Conservation (phyloP, 2,113 vertebrate species). For the Erythrocercus mccallii region DNA sequence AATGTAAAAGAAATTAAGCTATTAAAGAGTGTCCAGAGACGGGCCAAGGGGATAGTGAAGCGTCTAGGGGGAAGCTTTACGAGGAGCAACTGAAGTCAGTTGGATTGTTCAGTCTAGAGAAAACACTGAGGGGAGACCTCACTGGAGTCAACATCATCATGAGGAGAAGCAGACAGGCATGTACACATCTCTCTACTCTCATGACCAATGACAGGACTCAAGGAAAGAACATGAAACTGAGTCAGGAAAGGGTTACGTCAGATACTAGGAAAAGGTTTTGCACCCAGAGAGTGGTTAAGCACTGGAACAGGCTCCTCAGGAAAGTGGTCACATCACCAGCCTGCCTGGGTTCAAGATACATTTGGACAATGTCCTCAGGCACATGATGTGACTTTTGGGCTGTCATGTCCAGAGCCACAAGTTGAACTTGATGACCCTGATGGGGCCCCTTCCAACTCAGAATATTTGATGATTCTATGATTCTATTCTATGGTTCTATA, state of each 20-base stretch:
- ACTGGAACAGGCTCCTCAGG: not conserved
- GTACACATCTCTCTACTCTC: not conserved
- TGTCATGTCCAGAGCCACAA: too few relatives aligned
- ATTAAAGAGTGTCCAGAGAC: not conserved
- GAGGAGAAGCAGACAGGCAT: not conserved
- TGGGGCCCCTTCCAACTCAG: not conserved
- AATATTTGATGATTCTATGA: not conserved
- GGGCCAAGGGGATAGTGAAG: not conserved
- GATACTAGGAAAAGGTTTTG: not conserved
- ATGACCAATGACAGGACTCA: not conserved
- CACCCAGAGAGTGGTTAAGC: not conserved
- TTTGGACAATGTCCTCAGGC: not conserved
- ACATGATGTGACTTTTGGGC: too few relatives aligned
- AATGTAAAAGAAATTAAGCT: too few relatives aligned
- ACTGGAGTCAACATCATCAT: not conserved
- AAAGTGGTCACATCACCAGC: not conserved
- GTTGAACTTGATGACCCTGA: not conserved
- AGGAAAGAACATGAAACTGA: not conserved
- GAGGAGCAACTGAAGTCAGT: not conserved
- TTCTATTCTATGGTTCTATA: not conserved
- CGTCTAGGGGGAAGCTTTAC: not conserved
- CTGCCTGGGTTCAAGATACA: not conserved
- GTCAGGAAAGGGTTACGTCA: not conserved
- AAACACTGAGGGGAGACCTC: not conserved
- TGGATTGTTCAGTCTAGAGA: not conserved